Evolutionary conservation across 2,797 vertebrate genomes (phyloP).

Genomic region (Trichosurus vulpecula): DNA sequence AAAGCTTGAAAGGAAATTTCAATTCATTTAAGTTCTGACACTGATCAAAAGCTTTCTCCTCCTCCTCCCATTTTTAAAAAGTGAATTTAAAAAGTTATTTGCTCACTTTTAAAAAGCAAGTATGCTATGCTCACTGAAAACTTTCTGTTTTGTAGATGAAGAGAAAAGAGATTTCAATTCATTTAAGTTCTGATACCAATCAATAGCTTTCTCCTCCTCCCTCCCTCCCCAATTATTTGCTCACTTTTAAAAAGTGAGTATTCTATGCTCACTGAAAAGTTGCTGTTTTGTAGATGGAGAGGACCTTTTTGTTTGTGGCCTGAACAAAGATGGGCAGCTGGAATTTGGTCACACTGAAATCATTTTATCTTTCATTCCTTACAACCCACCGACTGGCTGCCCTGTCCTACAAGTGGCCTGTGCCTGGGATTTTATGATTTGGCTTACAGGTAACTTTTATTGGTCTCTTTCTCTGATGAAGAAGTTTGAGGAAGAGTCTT

Average conservation of each 20-base stretch:
- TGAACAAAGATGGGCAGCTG: conserved; percentile 89
- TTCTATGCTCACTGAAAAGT: not conserved
- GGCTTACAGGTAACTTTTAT: conserved; percentile 85
- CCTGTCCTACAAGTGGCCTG: conserved; percentile 87
- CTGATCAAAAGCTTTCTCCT: not conserved
- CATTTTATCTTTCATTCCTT: conserved; percentile 84
- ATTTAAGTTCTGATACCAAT: not conserved
- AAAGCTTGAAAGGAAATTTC: not conserved
- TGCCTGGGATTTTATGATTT: conserved; percentile 93
- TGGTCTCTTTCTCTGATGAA: not conserved
- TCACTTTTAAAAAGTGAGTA: not conserved
- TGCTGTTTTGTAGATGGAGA: not conserved
- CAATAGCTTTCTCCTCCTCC: not conserved
- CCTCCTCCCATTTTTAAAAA: not conserved
- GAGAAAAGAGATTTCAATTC: not conserved
- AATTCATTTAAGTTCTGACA: not conserved
- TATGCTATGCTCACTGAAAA: not conserved
- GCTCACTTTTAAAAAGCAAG: not conserved
- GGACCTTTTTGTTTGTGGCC: not conserved
- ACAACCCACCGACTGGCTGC: conserved; percentile 77
- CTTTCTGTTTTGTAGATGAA: not conserved
- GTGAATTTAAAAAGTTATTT: conserved; percentile 74
- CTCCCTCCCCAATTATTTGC: conserved; percentile 69
- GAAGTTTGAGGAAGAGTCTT: not conserved
- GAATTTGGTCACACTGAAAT: conserved; percentile 87